A percentile compares a stretch with the other conserved stretches of the same genome.
phyloP scores from a whole-genome alignment of 2,888 invertebrate genomes.

The Drosophila histrio region DNA sequence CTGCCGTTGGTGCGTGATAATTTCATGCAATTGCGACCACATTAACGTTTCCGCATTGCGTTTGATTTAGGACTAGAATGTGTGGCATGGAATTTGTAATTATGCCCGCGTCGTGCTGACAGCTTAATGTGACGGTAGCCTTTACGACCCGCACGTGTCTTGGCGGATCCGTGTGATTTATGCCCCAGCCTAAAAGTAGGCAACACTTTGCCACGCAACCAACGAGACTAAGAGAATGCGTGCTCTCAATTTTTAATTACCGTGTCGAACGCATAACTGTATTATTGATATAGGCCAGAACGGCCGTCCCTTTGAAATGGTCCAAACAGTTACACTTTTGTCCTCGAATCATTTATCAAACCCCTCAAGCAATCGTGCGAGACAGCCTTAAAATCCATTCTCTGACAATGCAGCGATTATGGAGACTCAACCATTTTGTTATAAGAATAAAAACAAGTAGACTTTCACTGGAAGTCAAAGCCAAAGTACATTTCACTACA shows the following conservation, averaged over 20 bases:
- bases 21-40: constrained; percentile 69
- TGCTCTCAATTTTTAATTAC: constrained; percentile 74
- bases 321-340: constrained; percentile 12
- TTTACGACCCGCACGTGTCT: constrained; percentile 66
- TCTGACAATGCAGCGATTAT: background rate
- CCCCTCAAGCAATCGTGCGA: constrained; percentile 36
- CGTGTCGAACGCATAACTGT: constrained; percentile 53
- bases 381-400: constrained; percentile 1
- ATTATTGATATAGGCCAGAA: constrained; percentile 71
- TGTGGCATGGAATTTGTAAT: constrained; percentile 73
- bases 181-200: constrained; percentile 37
- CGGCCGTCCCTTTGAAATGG: constrained; percentile 6
- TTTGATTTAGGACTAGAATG: constrained; percentile 69
- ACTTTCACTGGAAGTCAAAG: background rate
- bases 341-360: constrained; percentile 25
- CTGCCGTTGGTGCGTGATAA: constrained; percentile 56
- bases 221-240: constrained; percentile 34
- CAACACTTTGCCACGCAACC: constrained; percentile 16
- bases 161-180: constrained; percentile 63
- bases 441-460: background rate
- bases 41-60: constrained; percentile 67
- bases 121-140: constrained; percentile 64
- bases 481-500: constrained; percentile 15
- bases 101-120: constrained; percentile 59
- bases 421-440: background rate